Conservation (phyloP, 2,888 invertebrate species). For the Sicus ferrugineus region DNA sequence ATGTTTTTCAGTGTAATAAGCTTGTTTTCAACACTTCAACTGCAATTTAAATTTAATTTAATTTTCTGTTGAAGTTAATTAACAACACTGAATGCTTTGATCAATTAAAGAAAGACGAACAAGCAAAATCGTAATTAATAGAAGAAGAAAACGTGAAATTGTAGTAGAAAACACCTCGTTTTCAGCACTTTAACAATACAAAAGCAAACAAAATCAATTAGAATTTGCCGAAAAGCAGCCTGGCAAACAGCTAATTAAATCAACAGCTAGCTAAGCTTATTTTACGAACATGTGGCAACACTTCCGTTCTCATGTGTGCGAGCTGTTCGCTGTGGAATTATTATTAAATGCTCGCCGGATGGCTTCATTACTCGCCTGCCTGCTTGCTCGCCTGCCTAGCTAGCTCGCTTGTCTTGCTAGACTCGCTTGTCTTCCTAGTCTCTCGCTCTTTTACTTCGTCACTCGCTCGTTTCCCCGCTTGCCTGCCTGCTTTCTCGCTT, state of each 20-base stretch:
- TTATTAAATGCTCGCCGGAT: slow-evolving; percentile 1
- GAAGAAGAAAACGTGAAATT: background rate
- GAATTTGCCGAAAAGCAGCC: background rate
- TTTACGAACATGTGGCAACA: slow-evolving; percentile 8
- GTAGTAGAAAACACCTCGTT: background rate
- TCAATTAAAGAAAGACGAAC: background rate
- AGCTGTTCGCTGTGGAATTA: background rate
- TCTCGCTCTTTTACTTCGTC: background rate
- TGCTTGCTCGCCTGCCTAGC: background rate
- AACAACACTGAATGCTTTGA: background rate
- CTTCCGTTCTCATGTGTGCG: slow-evolving; percentile 3
- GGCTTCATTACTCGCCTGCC: background rate
- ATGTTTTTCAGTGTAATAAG: no score
- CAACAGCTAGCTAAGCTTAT: slow-evolving; percentile 12
- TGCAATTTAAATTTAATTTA: background rate
- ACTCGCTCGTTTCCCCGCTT: background rate
- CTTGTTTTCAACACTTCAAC: background rate
- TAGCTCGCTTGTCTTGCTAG: background rate
- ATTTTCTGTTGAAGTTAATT: background rate
- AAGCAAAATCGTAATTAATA: slow-evolving; percentile 1
- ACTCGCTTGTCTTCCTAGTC: background rate
- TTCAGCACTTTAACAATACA: background rate
- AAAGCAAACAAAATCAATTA: slow-evolving; percentile 10
- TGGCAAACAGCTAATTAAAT: slow-evolving; percentile 6
- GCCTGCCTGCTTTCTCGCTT: background rate